Evolutionary conservation across 2,113 vertebrate species (phyloP).

Genomic region (Prochilodus magdalenae): DNA sequence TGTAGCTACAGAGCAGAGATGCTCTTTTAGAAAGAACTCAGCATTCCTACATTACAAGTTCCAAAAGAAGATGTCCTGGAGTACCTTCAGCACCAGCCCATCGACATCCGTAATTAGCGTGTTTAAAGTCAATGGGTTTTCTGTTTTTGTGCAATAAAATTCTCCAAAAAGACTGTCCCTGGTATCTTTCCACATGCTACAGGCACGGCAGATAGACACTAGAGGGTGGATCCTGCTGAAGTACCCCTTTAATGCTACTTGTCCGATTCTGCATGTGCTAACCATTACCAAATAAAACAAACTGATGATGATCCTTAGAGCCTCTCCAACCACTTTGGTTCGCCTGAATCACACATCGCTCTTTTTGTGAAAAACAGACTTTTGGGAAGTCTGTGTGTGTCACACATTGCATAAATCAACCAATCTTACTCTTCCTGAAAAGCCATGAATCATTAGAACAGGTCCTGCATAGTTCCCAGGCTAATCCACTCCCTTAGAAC

Average conservation of each 20-base stretch:
- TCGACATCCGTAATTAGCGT: too few relatives aligned
- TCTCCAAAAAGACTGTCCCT: too few relatives aligned
- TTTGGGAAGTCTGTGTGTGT: not conserved
- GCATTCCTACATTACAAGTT: too few relatives aligned
- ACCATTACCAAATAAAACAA: constrained; percentile 2
- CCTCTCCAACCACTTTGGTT: not conserved
- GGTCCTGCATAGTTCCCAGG: not conserved
- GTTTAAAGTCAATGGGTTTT: too few relatives aligned
- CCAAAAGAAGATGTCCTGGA: too few relatives aligned
- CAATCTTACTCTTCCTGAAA: not conserved
- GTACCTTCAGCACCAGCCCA: too few relatives aligned
- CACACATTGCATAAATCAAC: not conserved
- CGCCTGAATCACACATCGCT: not conserved
- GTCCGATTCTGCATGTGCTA: constrained; percentile 3
- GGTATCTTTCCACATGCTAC: too few relatives aligned
- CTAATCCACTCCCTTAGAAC: constrained; percentile 3
- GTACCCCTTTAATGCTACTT: not conserved
- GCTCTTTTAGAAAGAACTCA: too few relatives aligned
- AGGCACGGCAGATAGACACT: too few relatives aligned
- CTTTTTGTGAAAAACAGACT: not conserved
- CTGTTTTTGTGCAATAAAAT: too few relatives aligned
- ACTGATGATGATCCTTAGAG: not conserved
- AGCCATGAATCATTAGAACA: not conserved
- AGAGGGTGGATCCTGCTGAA: too few relatives aligned
- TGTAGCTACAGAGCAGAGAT: too few relatives aligned